Base-by-base conservation (phyloP, 2,888 invertebrate species). In the Spicauda simplicius region DNA sequence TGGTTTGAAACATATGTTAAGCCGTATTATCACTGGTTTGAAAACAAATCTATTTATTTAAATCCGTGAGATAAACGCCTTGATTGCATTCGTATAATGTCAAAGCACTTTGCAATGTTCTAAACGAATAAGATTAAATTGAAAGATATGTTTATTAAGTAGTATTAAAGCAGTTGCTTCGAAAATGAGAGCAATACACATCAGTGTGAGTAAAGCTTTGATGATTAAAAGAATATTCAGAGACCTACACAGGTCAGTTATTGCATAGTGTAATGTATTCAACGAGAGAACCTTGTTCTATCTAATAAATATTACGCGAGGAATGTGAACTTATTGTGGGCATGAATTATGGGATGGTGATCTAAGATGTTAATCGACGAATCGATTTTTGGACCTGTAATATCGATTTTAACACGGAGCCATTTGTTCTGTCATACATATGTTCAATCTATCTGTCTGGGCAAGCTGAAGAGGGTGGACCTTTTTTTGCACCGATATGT, bases 291-390 rank as follows among this genome's bases (percentile, higher is more conserved):
- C 60, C 60, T 60, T 48, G 60, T 53, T 19, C 11, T 33, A 25
- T 19, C 25, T 41, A 60, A 48, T 59, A 20, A 20, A 16, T 18
- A 60, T 60, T 61, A 61, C 61, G 61, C 19, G 20, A 54, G 18
- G 62, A 62, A 62, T 62, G 62, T 62, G 41, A 53, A 25, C 60
- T 62, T 19, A 62, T 53, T 41, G 54, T 41, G 20, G 25, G 20
- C 19, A 62, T 41, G 33, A 54, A 54, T 33, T 62, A 37, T 33
- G 12, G 37, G 33, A 10, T 8, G 10, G 37, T 3, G 37, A 2
- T 37, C 12, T 11, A 12, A 12, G 0, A 37, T 37, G 12, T 37
- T 37, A 10, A 37, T 37, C 37, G 12, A 37, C 4, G 2, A 37
- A 12, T 12, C 37, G 12, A 37, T 33, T 33, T 33, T 33, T 33